A percentile compares a stretch with the other conserved stretches of the same genome.
Conservation (phyloP, 2,888 invertebrate species). For the Rhaphigaster nebulosa region DNA sequence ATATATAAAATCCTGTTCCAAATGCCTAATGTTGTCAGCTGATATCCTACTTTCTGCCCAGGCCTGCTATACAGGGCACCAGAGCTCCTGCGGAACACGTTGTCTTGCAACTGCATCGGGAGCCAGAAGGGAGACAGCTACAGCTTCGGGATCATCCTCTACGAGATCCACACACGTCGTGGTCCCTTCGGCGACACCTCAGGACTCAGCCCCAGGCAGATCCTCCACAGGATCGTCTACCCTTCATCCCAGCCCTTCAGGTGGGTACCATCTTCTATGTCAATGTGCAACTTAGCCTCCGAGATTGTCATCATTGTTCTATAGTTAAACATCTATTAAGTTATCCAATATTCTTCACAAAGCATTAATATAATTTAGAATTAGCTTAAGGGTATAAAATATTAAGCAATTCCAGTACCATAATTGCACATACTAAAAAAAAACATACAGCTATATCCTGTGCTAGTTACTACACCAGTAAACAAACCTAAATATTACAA, state of each 20-base stretch:
- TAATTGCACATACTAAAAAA: no score
- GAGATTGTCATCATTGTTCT: no score
- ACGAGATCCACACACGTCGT: slow-evolving; percentile 87
- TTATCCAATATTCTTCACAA: no score
- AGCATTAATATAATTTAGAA: no score
- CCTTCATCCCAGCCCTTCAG: slow-evolving; percentile 73
- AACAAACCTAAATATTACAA: no score
- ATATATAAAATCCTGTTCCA: no score
- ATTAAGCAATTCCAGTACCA: no score
- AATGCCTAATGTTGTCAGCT: no score
- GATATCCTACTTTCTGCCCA: slow-evolving; percentile 67
- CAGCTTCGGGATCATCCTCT: slow-evolving; percentile 89
- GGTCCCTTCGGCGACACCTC: slow-evolving; percentile 85
- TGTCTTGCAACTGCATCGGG: slow-evolving; percentile 68
- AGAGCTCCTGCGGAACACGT: slow-evolving; percentile 76
- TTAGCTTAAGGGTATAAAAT: no score
- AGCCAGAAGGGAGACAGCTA: slow-evolving; percentile 86
- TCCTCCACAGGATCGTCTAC: slow-evolving; percentile 75
- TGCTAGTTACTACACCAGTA: no score
- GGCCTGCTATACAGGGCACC: slow-evolving; percentile 86
- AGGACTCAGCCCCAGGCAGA: slow-evolving; percentile 77
- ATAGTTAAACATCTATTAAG: no score
- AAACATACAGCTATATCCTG: no score
- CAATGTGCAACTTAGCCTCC: background rate
- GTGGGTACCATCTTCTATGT: slow-evolving; percentile 71